Conservation (phyloP, 2,888 invertebrate genomes). For the Formica aserva region DNA sequence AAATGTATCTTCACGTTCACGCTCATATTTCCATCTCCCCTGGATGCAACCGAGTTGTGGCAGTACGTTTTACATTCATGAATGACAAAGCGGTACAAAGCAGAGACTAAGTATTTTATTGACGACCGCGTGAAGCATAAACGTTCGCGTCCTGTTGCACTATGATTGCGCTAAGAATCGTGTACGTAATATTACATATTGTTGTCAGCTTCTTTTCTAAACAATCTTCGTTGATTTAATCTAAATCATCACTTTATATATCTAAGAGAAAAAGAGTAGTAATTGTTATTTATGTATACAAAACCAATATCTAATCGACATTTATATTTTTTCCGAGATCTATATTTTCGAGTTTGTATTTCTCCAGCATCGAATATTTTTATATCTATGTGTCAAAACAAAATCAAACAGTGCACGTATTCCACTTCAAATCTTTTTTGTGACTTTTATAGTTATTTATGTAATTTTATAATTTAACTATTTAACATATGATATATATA, state of each 20-base stretch:
- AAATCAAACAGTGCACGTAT: too few species aligned
- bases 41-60: neutral
- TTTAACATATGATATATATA: too few species aligned
- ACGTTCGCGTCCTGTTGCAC: slow-evolving; percentile 17
- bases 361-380: too few species aligned
- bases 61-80: slow-evolving; percentile 30
- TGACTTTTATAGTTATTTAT: too few species aligned
- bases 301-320: neutral
- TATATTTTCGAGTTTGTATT: too few species aligned
- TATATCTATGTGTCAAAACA: too few species aligned
- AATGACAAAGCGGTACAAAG: slow-evolving; percentile 35
- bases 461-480: too few species aligned
- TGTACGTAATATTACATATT: slow-evolving; percentile 4
- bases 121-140: slow-evolving; percentile 19
- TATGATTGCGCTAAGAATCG: neutral
- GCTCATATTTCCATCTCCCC: neutral
- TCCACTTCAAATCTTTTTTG: too few species aligned
- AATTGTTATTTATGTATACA: neutral
- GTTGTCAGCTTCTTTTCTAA: slow-evolving; percentile 2
- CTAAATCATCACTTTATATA: neutral
- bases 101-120: slow-evolving; percentile 17
- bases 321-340: neutral
- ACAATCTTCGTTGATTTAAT: slow-evolving; percentile 12
- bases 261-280: neutral
- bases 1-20: neutral